Conservation (phyloP, 2,113 vertebrate species). For the Centropus bengalensis region DNA sequence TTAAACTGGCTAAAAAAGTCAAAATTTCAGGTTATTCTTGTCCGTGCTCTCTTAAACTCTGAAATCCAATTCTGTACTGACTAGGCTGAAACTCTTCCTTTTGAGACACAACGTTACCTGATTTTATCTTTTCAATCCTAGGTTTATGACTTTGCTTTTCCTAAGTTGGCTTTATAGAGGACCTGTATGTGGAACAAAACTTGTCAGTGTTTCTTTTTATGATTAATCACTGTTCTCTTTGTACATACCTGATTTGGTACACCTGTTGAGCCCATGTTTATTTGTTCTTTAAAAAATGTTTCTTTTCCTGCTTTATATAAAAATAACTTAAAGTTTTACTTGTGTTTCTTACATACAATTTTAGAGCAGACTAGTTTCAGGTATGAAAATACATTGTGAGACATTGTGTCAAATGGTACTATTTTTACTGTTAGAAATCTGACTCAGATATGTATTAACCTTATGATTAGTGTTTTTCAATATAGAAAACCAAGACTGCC, state of each 20-base stretch:
- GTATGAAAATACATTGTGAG: not conserved
- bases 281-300: not conserved
- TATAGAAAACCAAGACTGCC: not conserved
- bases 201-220: not conserved
- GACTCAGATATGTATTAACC: not conserved
- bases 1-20: not conserved
- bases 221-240: not conserved
- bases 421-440: not conserved
- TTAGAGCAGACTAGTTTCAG: not conserved
- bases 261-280: not conserved
- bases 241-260: not conserved
- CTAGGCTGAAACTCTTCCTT: not conserved
- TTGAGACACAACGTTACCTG: not conserved
- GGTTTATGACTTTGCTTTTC: not conserved
- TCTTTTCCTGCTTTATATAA: not conserved
- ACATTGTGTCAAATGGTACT: not conserved
- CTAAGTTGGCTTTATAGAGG: not conserved
- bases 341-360: not conserved
- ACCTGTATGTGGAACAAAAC: not conserved
- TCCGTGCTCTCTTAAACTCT: not conserved
- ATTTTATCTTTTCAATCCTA: not conserved
- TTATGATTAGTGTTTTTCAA: not conserved
- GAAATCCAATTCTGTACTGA: not conserved
- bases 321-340: not conserved
- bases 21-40: not conserved